These are phyloP conservation scores for Diachrysia chrysitis DNA, from an alignment of 2,888 invertebrate genomes.

Conservation along the genomic window DNA sequence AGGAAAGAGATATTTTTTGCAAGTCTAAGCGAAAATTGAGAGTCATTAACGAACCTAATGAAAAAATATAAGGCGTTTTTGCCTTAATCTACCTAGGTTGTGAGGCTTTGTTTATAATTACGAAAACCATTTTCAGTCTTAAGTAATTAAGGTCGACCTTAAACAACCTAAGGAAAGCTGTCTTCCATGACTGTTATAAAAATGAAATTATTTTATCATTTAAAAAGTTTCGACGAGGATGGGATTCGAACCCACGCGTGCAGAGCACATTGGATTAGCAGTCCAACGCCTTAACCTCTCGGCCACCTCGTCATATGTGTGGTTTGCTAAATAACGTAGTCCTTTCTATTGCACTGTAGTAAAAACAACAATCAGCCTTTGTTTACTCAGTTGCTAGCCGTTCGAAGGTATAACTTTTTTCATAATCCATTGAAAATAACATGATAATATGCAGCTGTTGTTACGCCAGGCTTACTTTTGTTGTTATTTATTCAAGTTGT, in stretches of 20 bases:
- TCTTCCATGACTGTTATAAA: slow-evolving; percentile 7
- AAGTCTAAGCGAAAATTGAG: slow-evolving; percentile 19
- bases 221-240: slow-evolving; percentile 90
- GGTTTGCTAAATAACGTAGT: slow-evolving; percentile 12
- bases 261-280: slow-evolving; percentile 96
- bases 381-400: slow-evolving; percentile 47
- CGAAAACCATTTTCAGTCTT: slow-evolving; percentile 49
- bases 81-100: slow-evolving; percentile 33
- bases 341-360: slow-evolving; percentile 19
- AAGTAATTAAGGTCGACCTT: slow-evolving; percentile 45
- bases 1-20: slow-evolving; percentile 14
- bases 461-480: slow-evolving; percentile 39
- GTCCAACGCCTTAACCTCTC: slow-evolving; percentile 96
- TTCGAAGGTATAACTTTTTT: slow-evolving; percentile 50
- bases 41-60: slow-evolving; percentile 42
- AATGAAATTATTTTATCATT: slow-evolving; percentile 20
- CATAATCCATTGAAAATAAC: slow-evolving; percentile 58
- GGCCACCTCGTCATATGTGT: slow-evolving; percentile 92
- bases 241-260: slow-evolving; percentile 96
- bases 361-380: slow-evolving; percentile 18
- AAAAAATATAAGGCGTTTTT: slow-evolving; percentile 37
- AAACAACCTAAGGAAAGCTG: slow-evolving; percentile 18
- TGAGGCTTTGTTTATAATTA: slow-evolving; percentile 50
- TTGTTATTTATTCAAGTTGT: slow-evolving; percentile 59
- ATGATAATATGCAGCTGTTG: slow-evolving; percentile 63